Percentiles rank a stretch among this genome's conserved stretches.
Evolutionary conservation across 2,113 vertebrate species (phyloP).

Genomic region (Petromus typicus): DNA sequence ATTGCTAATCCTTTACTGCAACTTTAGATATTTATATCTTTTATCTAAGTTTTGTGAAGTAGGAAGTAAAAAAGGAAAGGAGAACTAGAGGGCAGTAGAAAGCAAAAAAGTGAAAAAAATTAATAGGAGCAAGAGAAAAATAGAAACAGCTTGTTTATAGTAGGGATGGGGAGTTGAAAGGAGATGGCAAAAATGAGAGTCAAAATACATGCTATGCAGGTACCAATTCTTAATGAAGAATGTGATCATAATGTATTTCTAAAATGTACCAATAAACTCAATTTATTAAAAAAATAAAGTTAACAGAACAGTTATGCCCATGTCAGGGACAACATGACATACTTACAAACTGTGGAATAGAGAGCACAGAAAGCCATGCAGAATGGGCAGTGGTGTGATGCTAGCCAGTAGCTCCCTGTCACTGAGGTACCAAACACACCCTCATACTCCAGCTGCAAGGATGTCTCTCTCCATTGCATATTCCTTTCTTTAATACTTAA

Average conservation of each 20-base stretch:
- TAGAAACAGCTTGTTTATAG: too few relatives aligned
- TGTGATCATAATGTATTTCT: too few relatives aligned
- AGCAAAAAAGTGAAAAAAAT: too few relatives aligned
- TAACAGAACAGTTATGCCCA: not conserved
- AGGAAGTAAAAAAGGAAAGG: too few relatives aligned
- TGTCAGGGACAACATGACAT: not conserved
- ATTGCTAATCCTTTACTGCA: not conserved
- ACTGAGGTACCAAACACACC: not conserved
- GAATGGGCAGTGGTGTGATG: not conserved
- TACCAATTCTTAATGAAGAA: too few relatives aligned
- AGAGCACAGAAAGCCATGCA: not conserved
- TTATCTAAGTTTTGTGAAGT: too few relatives aligned
- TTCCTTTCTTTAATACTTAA: not conserved
- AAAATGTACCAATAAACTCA: too few relatives aligned
- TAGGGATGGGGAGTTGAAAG: too few relatives aligned
- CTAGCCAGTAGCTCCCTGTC: not conserved
- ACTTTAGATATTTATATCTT: not conserved
- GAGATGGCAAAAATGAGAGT: too few relatives aligned
- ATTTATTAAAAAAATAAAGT: not conserved
- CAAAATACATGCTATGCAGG: too few relatives aligned
- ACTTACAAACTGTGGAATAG: not conserved
- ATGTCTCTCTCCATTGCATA: not conserved
- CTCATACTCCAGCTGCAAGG: not conserved
- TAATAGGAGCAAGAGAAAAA: too few relatives aligned
- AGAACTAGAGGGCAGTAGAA: too few relatives aligned